Conservation (phyloP, 2,888 invertebrate species). For the Altica lythri region DNA sequence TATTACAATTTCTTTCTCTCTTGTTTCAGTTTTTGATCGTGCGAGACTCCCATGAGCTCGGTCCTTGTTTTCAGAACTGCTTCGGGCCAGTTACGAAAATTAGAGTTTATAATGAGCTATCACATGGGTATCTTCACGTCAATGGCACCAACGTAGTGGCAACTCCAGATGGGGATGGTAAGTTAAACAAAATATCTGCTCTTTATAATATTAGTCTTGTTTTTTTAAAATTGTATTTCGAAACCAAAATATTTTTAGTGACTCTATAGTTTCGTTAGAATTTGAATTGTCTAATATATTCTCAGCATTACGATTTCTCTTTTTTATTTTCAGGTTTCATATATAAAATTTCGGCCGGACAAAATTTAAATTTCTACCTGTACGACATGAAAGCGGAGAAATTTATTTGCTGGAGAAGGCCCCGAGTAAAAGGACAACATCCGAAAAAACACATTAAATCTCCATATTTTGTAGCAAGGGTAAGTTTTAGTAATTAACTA, state of each 20-base stretch:
- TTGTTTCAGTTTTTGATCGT: slow-evolving; percentile 41
- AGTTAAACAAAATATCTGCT: slow-evolving; percentile 10
- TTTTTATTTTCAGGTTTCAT: slow-evolving; percentile 34
- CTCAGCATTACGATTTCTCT: too few relatives aligned
- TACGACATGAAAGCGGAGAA: slow-evolving; percentile 46
- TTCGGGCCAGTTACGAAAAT: slow-evolving; percentile 41
- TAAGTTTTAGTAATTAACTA: slow-evolving; percentile 34
- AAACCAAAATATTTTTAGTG: too few relatives aligned
- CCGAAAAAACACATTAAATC: neutral
- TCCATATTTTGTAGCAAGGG: slow-evolving; percentile 44
- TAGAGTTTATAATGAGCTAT: slow-evolving; percentile 40
- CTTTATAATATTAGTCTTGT: neutral
- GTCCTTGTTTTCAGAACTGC: slow-evolving; percentile 30
- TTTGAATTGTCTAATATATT: too few relatives aligned
- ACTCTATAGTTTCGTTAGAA: too few relatives aligned
- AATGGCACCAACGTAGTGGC: slow-evolving; percentile 41
- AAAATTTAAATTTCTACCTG: slow-evolving; percentile 43
- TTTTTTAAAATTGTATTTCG: neutral
- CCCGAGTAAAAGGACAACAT: slow-evolving; percentile 13
- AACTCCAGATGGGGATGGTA: slow-evolving; percentile 26
- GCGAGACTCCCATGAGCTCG: slow-evolving; percentile 32
- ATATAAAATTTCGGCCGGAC: slow-evolving; percentile 36
- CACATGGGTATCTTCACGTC: slow-evolving; percentile 44
- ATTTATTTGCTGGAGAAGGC: slow-evolving; percentile 49
- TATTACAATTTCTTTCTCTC: slow-evolving; percentile 7